These are phyloP conservation scores for Orthosia cruda DNA, from an alignment of 2,888 invertebrate species.

Conservation along the genomic window DNA sequence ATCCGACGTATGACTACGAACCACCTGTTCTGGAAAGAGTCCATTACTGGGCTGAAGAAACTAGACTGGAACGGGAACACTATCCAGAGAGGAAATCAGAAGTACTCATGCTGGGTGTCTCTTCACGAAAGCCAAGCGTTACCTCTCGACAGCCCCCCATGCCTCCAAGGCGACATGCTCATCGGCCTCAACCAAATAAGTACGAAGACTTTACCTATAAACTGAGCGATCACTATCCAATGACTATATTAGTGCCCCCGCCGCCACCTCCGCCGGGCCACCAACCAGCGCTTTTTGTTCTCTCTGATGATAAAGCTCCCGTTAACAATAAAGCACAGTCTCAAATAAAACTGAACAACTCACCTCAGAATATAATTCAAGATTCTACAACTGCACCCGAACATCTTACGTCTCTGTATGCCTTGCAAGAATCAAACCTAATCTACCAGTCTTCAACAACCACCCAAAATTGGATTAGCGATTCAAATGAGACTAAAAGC, in stretches of 20 bases:
- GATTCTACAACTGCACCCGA: slow-evolving; percentile 75
- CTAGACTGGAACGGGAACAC: slow-evolving; percentile 91
- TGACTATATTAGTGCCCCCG: slow-evolving; percentile 94
- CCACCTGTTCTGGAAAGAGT: slow-evolving; percentile 95
- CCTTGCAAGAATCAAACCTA: slow-evolving; percentile 93
- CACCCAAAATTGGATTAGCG: slow-evolving; percentile 87
- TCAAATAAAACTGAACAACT: slow-evolving; percentile 73
- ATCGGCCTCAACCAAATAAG: slow-evolving; percentile 80
- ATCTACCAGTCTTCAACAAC: slow-evolving; percentile 93
- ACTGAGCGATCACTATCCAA: slow-evolving; percentile 91
- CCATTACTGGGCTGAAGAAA: slow-evolving; percentile 95
- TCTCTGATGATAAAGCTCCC: slow-evolving; percentile 78
- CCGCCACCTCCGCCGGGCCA: slow-evolving; percentile 91
- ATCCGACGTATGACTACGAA: slow-evolving; percentile 96
- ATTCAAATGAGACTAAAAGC: slow-evolving; percentile 80
- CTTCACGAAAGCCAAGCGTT: slow-evolving; percentile 93
- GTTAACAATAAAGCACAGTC: slow-evolving; percentile 62
- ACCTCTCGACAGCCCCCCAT: slow-evolving; percentile 87
- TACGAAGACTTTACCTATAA: slow-evolving; percentile 91
- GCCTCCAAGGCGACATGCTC: slow-evolving; percentile 74
- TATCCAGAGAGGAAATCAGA: slow-evolving; percentile 93
- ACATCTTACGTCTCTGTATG: slow-evolving; percentile 84
- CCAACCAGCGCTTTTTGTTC: slow-evolving; percentile 81
- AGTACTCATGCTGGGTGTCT: slow-evolving; percentile 93
- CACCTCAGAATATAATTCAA: slow-evolving; percentile 70